A percentile compares a stretch with the other conserved stretches of the same genome.
These are phyloP conservation scores for Nycticryphes semicollaris DNA, from an alignment of 2,113 vertebrate genomes.

Conservation along the genomic window DNA sequence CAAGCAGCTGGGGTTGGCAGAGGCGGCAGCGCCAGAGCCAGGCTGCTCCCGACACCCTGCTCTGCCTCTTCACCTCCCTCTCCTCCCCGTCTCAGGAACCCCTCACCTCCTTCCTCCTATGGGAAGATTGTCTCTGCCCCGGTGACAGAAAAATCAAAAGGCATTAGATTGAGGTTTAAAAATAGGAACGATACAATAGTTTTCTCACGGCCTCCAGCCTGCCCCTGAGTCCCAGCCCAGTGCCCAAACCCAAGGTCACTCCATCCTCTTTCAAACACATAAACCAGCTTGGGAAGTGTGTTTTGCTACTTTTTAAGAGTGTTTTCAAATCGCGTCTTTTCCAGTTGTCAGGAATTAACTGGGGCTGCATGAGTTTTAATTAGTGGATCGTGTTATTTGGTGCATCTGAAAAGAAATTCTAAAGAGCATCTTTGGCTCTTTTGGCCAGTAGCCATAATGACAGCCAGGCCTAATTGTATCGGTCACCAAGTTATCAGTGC, in stretches of 20 bases:
- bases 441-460: slow-evolving; percentile 44
- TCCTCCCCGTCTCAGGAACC: neutral
- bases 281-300: neutral
- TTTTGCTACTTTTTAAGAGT: neutral
- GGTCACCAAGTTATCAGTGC: slow-evolving; percentile 41
- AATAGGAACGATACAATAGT: neutral
- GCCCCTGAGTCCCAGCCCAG: neutral
- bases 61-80: neutral
- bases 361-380: neutral
- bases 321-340: neutral
- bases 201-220: neutral
- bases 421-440: slow-evolving; percentile 1
- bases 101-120: neutral
- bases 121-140: neutral
- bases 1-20: slow-evolving; percentile 45
- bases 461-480: slow-evolving; percentile 46
- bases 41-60: neutral
- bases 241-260: neutral
- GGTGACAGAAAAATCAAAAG: neutral
- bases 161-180: neutral
- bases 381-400: neutral
- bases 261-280: neutral
- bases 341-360: slow-evolving; percentile 11
- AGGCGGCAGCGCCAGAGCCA: neutral
- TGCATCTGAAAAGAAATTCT: neutral